These are phyloP conservation scores for Potorous gilbertii DNA, from an alignment of 2,797 vertebrate species.

Conservation along the genomic window DNA sequence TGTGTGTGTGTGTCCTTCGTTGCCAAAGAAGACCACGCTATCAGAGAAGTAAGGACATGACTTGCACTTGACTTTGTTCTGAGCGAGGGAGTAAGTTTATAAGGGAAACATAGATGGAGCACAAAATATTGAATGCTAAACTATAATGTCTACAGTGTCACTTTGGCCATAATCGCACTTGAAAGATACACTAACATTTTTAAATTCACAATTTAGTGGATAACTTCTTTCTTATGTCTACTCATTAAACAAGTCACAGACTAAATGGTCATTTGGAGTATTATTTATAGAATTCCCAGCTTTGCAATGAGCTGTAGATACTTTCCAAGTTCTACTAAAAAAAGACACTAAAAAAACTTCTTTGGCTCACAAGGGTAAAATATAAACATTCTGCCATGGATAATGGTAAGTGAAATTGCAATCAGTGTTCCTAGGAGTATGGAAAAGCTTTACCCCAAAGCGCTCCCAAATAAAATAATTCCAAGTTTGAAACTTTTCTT, in stretches of 20 bases:
- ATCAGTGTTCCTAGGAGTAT: constrained; percentile 56
- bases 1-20: no score
- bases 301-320: constrained; percentile 56
- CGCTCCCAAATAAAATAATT: constrained; percentile 65
- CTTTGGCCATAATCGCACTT: background rate
- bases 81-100: background rate
- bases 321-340: constrained; percentile 58
- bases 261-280: constrained; percentile 36
- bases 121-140: constrained; percentile 24
- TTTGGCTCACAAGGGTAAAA: constrained; percentile 67
- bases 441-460: constrained; percentile 48
- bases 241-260: constrained; percentile 37
- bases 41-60: no score
- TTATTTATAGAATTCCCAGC: constrained; percentile 65
- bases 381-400: constrained; percentile 57
- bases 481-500: constrained; percentile 59
- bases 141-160: constrained; percentile 20
- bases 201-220: constrained; percentile 37
- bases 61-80: no score
- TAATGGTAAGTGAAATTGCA: constrained; percentile 53
- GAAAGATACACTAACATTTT: constrained; percentile 49
- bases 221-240: constrained; percentile 5
- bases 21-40: no score
- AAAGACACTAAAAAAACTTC: constrained; percentile 65
- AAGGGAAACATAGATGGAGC: constrained; percentile 5